Evolutionary conservation across 1,140 invertebrate species (phyloP).

Genomic region (Gonatopus flavifemur): DNA sequence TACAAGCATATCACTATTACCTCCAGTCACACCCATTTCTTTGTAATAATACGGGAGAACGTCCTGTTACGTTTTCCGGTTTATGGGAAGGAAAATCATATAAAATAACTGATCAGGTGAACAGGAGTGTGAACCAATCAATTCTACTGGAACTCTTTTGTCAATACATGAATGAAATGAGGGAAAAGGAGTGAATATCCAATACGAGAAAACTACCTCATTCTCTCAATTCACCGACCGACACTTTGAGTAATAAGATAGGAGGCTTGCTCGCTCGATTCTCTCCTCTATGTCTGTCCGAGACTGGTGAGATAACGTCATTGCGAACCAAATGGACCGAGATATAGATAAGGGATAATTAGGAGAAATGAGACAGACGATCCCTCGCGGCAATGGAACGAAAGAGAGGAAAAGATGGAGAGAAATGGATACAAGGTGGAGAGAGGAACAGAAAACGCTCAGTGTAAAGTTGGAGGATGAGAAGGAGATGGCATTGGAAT

Average conservation of each 20-base stretch:
- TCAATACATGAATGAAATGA: too few relatives aligned
- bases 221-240: slow-evolving; percentile 44
- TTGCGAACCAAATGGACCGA: slow-evolving; percentile 56
- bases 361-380: slow-evolving; percentile 50
- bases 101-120: too few relatives aligned
- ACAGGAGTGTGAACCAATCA: too few relatives aligned
- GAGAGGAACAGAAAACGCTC: neutral
- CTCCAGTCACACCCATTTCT: neutral
- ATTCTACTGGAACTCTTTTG: too few relatives aligned
- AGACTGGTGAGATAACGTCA: slow-evolving; percentile 54
- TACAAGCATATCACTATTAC: too few relatives aligned
- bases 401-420: slow-evolving; percentile 17
- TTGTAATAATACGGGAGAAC: too few relatives aligned
- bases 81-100: too few relatives aligned
- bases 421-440: neutral
- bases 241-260: slow-evolving; percentile 60
- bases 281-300: slow-evolving; percentile 48
- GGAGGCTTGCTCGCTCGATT: too few relatives aligned
- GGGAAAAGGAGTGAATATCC: too few relatives aligned
- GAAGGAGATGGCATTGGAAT: slow-evolving; percentile 17
- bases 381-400: slow-evolving; percentile 21
- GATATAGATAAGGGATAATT: slow-evolving; percentile 59
- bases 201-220: too few relatives aligned
- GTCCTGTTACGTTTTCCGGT: too few relatives aligned
- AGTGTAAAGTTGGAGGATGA: neutral